Conservation (phyloP, 2,113 vertebrate species). For the Brienomyrus brachyistius region DNA sequence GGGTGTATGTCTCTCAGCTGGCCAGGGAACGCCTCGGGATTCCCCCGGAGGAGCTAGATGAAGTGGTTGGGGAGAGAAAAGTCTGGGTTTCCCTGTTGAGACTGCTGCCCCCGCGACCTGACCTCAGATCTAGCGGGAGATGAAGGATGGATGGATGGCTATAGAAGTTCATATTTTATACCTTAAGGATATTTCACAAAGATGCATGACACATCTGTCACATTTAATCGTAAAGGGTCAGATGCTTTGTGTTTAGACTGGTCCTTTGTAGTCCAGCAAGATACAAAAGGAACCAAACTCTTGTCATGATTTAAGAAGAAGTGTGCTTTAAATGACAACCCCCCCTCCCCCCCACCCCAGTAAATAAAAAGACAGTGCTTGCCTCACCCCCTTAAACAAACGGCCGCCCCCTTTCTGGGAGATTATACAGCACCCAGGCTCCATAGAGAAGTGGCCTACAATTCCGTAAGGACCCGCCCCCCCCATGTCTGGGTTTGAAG, state of each 20-base stretch:
- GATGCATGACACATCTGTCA: no score
- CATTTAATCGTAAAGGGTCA: no score
- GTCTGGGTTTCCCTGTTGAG: no score
- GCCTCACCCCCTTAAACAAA: neutral
- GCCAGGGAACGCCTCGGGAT: no score
- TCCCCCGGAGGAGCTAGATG: no score
- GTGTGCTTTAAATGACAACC: neutral
- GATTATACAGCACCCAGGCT: neutral
- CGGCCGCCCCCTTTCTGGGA: neutral
- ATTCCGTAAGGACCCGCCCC: neutral
- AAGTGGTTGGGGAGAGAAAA: no score
- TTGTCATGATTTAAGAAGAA: neutral
- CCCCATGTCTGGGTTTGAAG: neutral
- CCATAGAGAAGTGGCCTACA: neutral
- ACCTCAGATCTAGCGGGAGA: no score
- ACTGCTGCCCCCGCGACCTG: no score
- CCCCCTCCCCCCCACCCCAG: neutral
- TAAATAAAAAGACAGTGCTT: neutral
- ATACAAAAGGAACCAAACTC: neutral
- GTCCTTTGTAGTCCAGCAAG: neutral
- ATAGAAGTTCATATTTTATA: no score
- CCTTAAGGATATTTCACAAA: no score
- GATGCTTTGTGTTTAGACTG: neutral
- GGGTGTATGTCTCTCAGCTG: no score
- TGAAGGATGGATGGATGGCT: no score